Evolutionary conservation across 37 sponge, comb jelly and placozoan species (phyloP).

Genomic region (Oscarella lobularis): DNA sequence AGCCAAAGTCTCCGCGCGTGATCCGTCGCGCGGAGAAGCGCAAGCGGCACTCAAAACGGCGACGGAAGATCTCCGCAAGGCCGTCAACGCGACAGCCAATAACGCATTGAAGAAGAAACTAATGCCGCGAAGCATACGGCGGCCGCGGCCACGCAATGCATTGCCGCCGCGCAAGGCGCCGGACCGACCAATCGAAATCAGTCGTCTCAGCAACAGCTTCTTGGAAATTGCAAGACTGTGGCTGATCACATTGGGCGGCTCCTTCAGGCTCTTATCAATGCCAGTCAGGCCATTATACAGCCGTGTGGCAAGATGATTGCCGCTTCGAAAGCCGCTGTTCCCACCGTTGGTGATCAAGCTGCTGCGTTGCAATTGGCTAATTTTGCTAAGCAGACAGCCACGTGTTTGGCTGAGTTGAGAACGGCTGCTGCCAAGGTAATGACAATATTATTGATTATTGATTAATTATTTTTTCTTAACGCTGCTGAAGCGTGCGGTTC

Average conservation of each 20-base stretch:
- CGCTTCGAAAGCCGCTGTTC: conserved; percentile 90
- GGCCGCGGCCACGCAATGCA: conserved; percentile 78
- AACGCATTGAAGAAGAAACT: conserved; percentile 67
- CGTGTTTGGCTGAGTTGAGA: conserved; percentile 73
- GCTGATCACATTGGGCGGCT: conserved; percentile 69
- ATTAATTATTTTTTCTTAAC: too few relatives aligned
- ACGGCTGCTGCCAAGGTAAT: conserved; percentile 72
- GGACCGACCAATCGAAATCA: conserved; percentile 77
- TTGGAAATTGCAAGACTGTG: conserved; percentile 73
- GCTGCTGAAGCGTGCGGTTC: conserved; percentile 74
- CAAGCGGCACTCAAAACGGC: conserved; percentile 59
- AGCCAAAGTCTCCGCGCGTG: conserved; percentile 37
- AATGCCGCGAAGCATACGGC: conserved; percentile 75
- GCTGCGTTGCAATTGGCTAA: too few relatives aligned
- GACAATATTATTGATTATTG: too few relatives aligned
- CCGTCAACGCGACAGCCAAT: not conserved
- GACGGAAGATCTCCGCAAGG: conserved; percentile 48
- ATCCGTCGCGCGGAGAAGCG: conserved; percentile 34
- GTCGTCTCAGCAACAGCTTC: conserved; percentile 67
- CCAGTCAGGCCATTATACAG: too few relatives aligned
- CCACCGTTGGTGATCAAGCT: conserved; percentile 86
- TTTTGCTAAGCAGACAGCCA: conserved; percentile 89
- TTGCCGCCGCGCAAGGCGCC: conserved; percentile 95
- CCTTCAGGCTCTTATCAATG: too few relatives aligned
- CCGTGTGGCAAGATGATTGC: too few relatives aligned